Evolutionary conservation across 2,113 vertebrate species (phyloP).

Genomic region (Phoxinus phoxinus): DNA sequence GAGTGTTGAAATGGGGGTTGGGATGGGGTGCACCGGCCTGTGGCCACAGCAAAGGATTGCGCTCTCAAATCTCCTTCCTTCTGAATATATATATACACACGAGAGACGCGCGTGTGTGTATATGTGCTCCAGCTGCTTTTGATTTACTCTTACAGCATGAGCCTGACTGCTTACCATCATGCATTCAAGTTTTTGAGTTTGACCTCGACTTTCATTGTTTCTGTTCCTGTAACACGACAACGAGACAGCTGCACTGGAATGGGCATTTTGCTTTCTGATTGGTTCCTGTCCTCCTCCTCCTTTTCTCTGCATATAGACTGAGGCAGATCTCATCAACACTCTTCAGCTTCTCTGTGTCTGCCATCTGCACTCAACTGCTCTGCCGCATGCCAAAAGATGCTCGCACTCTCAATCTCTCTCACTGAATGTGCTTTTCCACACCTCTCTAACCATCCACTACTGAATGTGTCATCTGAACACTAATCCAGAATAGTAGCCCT

Average conservation of each 20-base stretch:
- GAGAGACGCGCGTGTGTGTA: constrained; percentile 55
- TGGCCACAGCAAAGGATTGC: constrained; percentile 73
- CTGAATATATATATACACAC: constrained; percentile 59
- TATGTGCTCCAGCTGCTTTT: constrained; percentile 53
- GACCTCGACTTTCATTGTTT: constrained; percentile 41
- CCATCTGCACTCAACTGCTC: constrained; percentile 53
- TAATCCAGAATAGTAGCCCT: constrained; percentile 31
- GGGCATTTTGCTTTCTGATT: constrained; percentile 52
- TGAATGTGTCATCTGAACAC: constrained; percentile 18
- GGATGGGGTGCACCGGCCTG: constrained; percentile 65
- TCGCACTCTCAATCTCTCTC: constrained; percentile 49
- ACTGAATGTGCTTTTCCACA: constrained; percentile 35
- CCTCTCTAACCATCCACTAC: constrained; percentile 30
- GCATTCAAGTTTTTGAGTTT: constrained; percentile 42
- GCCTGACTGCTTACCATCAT: constrained; percentile 58
- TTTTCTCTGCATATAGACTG: constrained; percentile 51
- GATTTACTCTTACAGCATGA: constrained; percentile 63
- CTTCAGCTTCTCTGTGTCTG: constrained; percentile 34
- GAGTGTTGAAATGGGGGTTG: constrained; percentile 48
- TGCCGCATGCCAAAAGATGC: constrained; percentile 64
- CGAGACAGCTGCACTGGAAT: constrained; percentile 57
- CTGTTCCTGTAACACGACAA: constrained; percentile 47
- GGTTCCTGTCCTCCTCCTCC: constrained; percentile 36
- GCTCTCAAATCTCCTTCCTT: constrained; percentile 53
- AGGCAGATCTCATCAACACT: constrained; percentile 47